These are phyloP conservation scores for Drosophila acutilabella DNA, from an alignment of 2,888 invertebrate species.

Conservation along the genomic window DNA sequence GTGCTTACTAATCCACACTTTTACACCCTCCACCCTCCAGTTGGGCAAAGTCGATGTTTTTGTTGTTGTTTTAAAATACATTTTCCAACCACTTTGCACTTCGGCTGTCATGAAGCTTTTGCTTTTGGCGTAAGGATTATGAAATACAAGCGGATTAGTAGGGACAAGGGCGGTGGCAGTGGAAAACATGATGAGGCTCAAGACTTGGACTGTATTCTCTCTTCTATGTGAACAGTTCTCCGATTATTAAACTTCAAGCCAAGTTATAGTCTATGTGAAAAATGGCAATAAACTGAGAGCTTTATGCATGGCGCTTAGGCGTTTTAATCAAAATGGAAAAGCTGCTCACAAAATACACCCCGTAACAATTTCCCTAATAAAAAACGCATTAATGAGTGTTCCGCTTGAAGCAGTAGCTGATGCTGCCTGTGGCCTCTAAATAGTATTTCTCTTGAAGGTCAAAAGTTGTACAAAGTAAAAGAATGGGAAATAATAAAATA, in stretches of 20 bases:
- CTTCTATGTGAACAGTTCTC: constrained; percentile 1
- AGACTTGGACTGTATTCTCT: neutral
- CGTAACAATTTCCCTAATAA: constrained; percentile 67
- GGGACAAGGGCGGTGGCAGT: constrained; percentile 23
- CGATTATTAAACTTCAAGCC: constrained; percentile 17
- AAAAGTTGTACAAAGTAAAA: constrained; percentile 3
- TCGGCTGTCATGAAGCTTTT: constrained; percentile 53
- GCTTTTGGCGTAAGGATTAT: constrained; percentile 70
- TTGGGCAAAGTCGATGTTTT: constrained; percentile 24
- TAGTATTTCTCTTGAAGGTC: constrained; percentile 21
- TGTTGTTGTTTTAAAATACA: constrained; percentile 66
- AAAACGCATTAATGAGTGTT: constrained; percentile 56
- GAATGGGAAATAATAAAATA: constrained; percentile 23
- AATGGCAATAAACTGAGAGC: constrained; percentile 61
- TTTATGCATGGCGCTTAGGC: constrained; percentile 59
- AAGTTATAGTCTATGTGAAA: constrained; percentile 51
- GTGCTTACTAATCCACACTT: neutral
- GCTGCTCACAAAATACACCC: constrained; percentile 45
- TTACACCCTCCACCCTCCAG: constrained; percentile 28
- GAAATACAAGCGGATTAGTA: constrained; percentile 76
- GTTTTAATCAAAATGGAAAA: constrained; percentile 62
- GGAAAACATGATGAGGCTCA: too few species aligned
- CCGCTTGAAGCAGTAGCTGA: constrained; percentile 19
- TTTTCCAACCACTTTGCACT: constrained; percentile 71
- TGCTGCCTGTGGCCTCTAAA: constrained; percentile 17